A percentile compares a stretch with the other conserved stretches of the same genome.
Conservation (phyloP, 2,888 invertebrate genomes). For the Acleris sparsana region DNA sequence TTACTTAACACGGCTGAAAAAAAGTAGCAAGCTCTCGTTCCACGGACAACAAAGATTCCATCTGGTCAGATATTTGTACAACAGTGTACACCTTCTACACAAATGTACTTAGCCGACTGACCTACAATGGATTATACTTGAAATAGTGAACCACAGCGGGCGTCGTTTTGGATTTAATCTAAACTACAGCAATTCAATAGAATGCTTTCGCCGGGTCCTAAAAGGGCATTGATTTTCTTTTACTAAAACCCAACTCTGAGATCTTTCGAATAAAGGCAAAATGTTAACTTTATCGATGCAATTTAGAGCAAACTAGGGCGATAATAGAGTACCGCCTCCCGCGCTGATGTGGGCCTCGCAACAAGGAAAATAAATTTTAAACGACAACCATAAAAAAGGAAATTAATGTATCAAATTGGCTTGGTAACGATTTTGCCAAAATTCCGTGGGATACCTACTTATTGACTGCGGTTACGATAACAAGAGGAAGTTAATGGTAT, state of each 20-base stretch:
- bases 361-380: slow-evolving; percentile 12
- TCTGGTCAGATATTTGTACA: slow-evolving; percentile 17
- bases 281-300: slow-evolving; percentile 24
- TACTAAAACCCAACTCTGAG: slow-evolving; percentile 10
- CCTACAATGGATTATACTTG: slow-evolving; percentile 11
- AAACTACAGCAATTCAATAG: slow-evolving; percentile 17
- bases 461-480: background rate
- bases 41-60: slow-evolving; percentile 18
- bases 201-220: slow-evolving; percentile 9
- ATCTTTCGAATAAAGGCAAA: slow-evolving; percentile 16
- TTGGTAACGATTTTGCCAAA: too few species aligned
- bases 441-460: background rate
- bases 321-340: slow-evolving; percentile 10
- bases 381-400: background rate
- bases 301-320: slow-evolving; percentile 7
- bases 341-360: background rate
- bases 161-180: slow-evolving; percentile 8
- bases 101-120: background rate
- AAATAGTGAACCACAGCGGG: background rate
- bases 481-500: too few species aligned
- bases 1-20: background rate
- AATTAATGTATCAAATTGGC: too few species aligned
- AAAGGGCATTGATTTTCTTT: slow-evolving; percentile 15
- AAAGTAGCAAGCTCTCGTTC: background rate
- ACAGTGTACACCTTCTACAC: slow-evolving; percentile 6